Conservation (phyloP, 2,797 vertebrate genomes). For the Sphenopsis melanotis region DNA sequence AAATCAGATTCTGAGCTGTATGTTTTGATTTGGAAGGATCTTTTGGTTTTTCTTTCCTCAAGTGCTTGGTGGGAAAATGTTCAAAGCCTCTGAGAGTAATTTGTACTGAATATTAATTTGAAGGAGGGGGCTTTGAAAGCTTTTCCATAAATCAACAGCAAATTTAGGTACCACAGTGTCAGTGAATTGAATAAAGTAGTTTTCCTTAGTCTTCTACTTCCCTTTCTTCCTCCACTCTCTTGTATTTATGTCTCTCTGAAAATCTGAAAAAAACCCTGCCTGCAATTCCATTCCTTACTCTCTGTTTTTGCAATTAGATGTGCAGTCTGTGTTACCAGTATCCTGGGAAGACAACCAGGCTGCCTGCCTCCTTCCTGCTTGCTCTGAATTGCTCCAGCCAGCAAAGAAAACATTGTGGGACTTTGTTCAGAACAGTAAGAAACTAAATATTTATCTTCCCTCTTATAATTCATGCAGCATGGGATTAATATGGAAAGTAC, state of each 20-base stretch:
- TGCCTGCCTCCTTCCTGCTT: slow-evolving; percentile 37
- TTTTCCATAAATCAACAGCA: neutral
- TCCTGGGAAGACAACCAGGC: slow-evolving; percentile 21
- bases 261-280: neutral
- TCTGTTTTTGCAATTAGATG: slow-evolving; percentile 39
- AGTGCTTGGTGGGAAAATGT: neutral
- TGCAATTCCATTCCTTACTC: neutral
- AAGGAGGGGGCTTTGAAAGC: neutral
- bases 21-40: neutral
- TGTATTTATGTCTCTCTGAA: neutral
- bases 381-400: slow-evolving; percentile 29
- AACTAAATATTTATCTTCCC: slow-evolving; percentile 67
- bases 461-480: slow-evolving; percentile 50
- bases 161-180: neutral
- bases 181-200: neutral
- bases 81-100: neutral
- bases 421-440: slow-evolving; percentile 54
- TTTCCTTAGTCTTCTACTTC: neutral
- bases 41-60: neutral
- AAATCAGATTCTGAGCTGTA: neutral
- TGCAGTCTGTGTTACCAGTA: neutral
- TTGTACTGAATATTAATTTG: neutral
- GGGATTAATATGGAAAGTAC: slow-evolving; percentile 61
- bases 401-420: slow-evolving; percentile 47
- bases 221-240: neutral